phyloP scores from a whole-genome alignment of 1,140 invertebrate genomes.

The Cydia amplana region DNA sequence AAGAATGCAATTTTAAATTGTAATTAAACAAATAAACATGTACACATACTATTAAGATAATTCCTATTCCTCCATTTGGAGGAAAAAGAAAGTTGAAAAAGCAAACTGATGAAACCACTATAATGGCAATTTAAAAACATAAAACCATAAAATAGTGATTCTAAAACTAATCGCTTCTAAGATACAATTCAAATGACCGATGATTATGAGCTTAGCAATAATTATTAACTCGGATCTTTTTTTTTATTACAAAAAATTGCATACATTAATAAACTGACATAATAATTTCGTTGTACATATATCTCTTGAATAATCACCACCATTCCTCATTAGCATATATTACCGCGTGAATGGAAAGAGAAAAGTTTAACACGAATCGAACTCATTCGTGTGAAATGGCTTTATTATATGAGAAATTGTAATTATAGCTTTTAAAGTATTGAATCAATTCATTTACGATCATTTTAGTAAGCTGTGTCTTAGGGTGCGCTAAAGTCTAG shows the following conservation, averaged over 20 bases:
- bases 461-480: too few species aligned
- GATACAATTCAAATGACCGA: slow-evolving; percentile 11
- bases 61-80: not conserved
- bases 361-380: not conserved
- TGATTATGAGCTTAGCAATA: not conserved
- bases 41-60: not conserved
- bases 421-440: too few species aligned
- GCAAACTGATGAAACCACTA: not conserved
- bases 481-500: too few species aligned
- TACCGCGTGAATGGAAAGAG: not conserved
- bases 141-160: not conserved
- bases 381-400: too few species aligned
- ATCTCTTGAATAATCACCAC: not conserved
- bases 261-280: slow-evolving; percentile 18
- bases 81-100: slow-evolving; percentile 3
- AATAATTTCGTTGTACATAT: slow-evolving; percentile 10
- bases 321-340: not conserved
- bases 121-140: not conserved
- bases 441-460: too few species aligned
- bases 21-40: not conserved
- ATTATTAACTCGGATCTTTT: not conserved
- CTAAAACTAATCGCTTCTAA: slow-evolving; percentile 12
- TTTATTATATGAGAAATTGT: too few species aligned
- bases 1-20: not conserved
- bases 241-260: slow-evolving; percentile 24